A percentile compares a stretch with the other conserved stretches of the same genome.
Conservation (phyloP, 2,113 vertebrate genomes). For the Hemibagrus wyckioides region DNA sequence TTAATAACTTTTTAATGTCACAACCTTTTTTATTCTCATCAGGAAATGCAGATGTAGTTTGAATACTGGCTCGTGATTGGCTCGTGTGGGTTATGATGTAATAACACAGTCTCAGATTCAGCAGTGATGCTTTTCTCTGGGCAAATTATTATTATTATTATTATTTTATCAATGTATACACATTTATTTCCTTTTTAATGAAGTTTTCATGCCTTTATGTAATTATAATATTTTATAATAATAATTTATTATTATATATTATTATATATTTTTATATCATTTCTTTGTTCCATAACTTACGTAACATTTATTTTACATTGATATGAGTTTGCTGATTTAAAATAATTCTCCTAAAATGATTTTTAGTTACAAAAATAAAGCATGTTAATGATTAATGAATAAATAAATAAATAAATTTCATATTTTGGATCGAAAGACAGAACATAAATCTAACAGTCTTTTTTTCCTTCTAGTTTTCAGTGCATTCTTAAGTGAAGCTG, state of each 20-base stretch:
- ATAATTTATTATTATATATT: too few relatives aligned
- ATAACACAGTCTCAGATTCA: not conserved
- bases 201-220: not conserved
- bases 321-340: not conserved
- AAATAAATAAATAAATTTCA: not conserved
- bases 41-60: not conserved
- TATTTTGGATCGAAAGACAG: not conserved
- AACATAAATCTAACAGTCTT: not conserved
- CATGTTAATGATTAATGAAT: too few relatives aligned
- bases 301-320: not conserved
- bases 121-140: not conserved
- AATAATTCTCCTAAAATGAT: not conserved
- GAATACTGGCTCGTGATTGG: not conserved
- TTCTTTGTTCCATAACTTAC: not conserved
- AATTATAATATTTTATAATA: too few relatives aligned
- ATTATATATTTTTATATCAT: not conserved
- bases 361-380: not conserved
- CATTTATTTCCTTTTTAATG: not conserved
- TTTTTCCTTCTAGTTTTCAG: conserved; percentile 62
- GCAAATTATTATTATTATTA: not conserved
- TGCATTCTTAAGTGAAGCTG: conserved; percentile 68
- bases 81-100: not conserved
- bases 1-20: too few relatives aligned
- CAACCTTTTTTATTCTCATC: too few relatives aligned
- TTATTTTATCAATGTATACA: too few relatives aligned